A percentile compares a stretch with the other conserved stretches of the same genome.
Evolutionary conservation across 2,113 vertebrate species (phyloP).

Genomic region (Triplophysa tibetana): DNA sequence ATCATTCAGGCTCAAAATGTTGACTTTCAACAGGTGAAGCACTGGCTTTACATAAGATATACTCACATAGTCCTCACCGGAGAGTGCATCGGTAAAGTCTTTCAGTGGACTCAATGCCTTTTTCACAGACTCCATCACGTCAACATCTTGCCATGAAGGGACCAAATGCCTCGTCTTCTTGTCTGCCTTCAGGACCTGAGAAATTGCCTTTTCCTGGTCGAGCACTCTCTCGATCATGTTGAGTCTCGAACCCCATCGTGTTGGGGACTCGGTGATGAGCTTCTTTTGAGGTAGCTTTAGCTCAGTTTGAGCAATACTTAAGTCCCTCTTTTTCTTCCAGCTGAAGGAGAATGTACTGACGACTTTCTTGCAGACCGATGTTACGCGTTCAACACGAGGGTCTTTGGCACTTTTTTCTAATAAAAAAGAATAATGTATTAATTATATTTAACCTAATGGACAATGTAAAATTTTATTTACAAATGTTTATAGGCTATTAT

Average conservation of each 20-base stretch:
- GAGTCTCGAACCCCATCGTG: constrained; percentile 16
- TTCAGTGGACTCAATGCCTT: constrained; percentile 14
- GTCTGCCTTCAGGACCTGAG: constrained; percentile 15
- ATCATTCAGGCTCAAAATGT: constrained; percentile 10
- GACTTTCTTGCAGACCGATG: constrained; percentile 30
- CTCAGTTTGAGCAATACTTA: constrained; percentile 19
- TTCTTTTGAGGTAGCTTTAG: constrained; percentile 34
- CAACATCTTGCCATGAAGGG: constrained; percentile 10
- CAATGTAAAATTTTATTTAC: background rate
- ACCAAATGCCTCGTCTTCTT: constrained; percentile 25
- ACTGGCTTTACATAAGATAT: constrained; percentile 25
- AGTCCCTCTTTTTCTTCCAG: constrained; percentile 35
- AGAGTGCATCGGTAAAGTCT: constrained; percentile 30
- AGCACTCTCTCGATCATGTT: constrained; percentile 30
- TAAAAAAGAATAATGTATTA: constrained; percentile 3
- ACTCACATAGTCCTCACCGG: constrained; percentile 23
- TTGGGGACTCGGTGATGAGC: constrained; percentile 16
- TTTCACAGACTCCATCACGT: constrained; percentile 34
- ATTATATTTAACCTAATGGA: background rate
- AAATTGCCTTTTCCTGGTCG: constrained; percentile 41
- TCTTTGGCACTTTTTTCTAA: constrained; percentile 36
- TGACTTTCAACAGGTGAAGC: constrained; percentile 17
- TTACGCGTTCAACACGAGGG: constrained; percentile 10
- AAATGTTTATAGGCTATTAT: background rate
- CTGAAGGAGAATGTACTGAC: constrained; percentile 32